Evolutionary conservation across 1,140 invertebrate genomes (phyloP).

Genomic region (Tetramorium parvispinum): DNA sequence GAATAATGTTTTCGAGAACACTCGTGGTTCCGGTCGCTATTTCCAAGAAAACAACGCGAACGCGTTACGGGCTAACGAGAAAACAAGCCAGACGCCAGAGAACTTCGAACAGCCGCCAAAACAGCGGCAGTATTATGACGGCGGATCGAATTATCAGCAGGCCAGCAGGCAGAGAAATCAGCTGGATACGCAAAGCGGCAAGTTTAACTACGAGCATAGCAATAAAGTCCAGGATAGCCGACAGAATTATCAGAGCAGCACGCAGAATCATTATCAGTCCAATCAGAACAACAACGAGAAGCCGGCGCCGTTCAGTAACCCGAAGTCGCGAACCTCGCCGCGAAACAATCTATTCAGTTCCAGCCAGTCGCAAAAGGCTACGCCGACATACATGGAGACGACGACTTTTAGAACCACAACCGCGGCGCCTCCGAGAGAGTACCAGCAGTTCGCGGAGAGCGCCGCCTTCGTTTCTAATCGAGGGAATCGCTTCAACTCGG

Average conservation of each 20-base stretch:
- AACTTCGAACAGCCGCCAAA: constrained; percentile 66
- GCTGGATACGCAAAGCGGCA: constrained; percentile 72
- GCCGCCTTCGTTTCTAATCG: constrained; percentile 90
- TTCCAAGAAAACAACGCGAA: constrained; percentile 43
- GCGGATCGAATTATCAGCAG: constrained; percentile 69
- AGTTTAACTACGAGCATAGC: constrained; percentile 67
- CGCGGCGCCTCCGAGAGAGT: constrained; percentile 86
- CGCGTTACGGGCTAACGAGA: constrained; percentile 33
- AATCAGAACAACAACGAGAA: constrained; percentile 77
- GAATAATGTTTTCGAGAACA: constrained; percentile 75
- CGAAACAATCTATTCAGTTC: constrained; percentile 66
- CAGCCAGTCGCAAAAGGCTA: constrained; percentile 58
- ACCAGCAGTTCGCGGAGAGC: constrained; percentile 91
- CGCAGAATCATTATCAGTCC: constrained; percentile 73
- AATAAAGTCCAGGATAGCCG: constrained; percentile 73
- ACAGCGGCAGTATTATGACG: constrained; percentile 34
- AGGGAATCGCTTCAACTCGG: constrained; percentile 80
- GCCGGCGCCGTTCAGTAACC: constrained; percentile 61
- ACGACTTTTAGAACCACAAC: constrained; percentile 82
- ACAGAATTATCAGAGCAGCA: constrained; percentile 69
- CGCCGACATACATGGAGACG: constrained; percentile 81
- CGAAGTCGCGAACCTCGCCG: constrained; percentile 73
- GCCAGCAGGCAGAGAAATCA: constrained; percentile 73
- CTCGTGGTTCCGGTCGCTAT: constrained; percentile 40
- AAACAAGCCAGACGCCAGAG: constrained; percentile 50